Evolutionary conservation across 2,888 invertebrate species (phyloP).

Genomic region (Eupithecia tripunctaria): DNA sequence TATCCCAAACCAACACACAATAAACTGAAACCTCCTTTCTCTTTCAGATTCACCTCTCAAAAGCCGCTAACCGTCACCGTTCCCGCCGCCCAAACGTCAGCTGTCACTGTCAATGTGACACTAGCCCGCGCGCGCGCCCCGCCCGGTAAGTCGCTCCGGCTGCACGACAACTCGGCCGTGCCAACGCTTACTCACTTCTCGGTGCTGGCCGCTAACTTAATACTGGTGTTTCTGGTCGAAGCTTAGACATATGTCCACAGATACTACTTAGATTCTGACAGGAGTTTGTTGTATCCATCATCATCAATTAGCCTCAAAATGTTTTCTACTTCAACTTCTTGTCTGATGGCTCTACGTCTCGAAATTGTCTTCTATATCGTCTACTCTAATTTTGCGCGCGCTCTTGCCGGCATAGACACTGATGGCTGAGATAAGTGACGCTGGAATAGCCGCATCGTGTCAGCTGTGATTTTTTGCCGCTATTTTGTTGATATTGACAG

Average conservation of each 20-base stretch:
- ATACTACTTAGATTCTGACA: neutral
- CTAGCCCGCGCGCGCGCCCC: conserved; percentile 56
- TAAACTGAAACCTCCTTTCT: no score
- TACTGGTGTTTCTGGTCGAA: conserved; percentile 62
- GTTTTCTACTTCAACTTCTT: neutral
- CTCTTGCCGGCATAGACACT: neutral
- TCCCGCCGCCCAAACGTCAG: conserved; percentile 59
- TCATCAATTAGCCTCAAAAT: neutral
- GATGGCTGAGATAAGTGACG: neutral
- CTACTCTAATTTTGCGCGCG: neutral
- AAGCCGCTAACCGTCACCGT: conserved; percentile 56
- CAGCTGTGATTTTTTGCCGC: neutral
- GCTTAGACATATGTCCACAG: conserved; percentile 39
- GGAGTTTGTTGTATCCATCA: neutral
- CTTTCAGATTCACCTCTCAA: conserved; percentile 56
- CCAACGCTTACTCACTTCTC: conserved; percentile 61
- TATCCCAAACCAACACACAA: no score
- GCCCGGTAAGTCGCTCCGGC: conserved; percentile 66
- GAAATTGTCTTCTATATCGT: neutral
- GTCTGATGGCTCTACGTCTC: no score
- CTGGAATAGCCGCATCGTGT: no score
- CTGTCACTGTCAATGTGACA: conserved; percentile 56
- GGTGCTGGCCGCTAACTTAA: conserved; percentile 57
- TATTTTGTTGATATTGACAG: neutral
- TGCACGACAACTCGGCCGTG: conserved; percentile 65